Percentiles rank a stretch among this genome's conserved stretches.
phyloP scores from a whole-genome alignment of 2,113 vertebrate species.

The Lampris megalopsis region DNA sequence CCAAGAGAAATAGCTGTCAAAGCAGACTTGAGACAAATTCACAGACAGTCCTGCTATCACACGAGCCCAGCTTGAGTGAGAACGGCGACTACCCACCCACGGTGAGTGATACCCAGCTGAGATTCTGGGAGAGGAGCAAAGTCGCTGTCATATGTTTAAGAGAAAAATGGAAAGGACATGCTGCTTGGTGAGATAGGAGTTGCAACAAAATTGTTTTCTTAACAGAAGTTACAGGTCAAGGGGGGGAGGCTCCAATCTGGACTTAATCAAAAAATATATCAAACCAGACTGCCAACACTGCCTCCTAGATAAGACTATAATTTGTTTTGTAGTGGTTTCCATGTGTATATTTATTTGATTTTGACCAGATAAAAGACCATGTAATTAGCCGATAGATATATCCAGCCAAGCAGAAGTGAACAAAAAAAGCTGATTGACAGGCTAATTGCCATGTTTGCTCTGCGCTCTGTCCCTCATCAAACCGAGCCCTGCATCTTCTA shows the following conservation, averaged over 20 bases:
- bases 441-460: slow-evolving; percentile 25
- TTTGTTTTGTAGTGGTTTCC: not conserved
- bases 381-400: slow-evolving; percentile 29
- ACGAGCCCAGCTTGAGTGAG: slow-evolving; percentile 56
- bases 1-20: slow-evolving; percentile 44
- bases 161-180: slow-evolving; percentile 31
- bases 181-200: slow-evolving; percentile 10
- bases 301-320: slow-evolving; percentile 21
- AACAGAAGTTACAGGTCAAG: slow-evolving; percentile 10
- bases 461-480: slow-evolving; percentile 30
- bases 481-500: slow-evolving; percentile 28
- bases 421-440: slow-evolving; percentile 27
- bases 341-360: slow-evolving; percentile 35
- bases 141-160: slow-evolving; percentile 33
- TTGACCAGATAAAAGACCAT: slow-evolving; percentile 35
- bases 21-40: slow-evolving; percentile 14
- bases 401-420: slow-evolving; percentile 19
- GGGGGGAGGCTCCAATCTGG: slow-evolving; percentile 24
- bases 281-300: slow-evolving; percentile 31
- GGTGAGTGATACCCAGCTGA: slow-evolving; percentile 59
- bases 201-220: slow-evolving; percentile 15
- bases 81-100: slow-evolving; percentile 55
- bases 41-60: slow-evolving; percentile 64
- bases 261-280: slow-evolving; percentile 11
- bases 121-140: slow-evolving; percentile 39